Conservation (phyloP, 2,113 vertebrate genomes). For the Australoheros scitulus region DNA sequence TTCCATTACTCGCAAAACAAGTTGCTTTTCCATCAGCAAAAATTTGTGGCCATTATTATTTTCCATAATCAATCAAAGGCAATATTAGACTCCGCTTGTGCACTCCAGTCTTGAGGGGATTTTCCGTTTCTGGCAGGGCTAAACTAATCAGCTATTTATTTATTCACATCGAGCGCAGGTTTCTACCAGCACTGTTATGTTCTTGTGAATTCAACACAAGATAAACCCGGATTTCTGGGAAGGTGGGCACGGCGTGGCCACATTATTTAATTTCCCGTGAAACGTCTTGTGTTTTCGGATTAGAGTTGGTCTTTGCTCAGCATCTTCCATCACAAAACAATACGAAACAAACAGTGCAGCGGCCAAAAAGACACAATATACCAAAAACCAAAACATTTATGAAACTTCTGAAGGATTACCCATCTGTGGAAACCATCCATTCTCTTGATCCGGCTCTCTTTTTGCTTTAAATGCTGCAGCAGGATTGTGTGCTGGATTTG, state of each 20-base stretch:
- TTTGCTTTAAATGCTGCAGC: conserved; percentile 12
- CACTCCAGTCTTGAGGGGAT: conserved; percentile 17
- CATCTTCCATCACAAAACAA: conserved; percentile 39
- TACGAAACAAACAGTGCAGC: conserved; percentile 30
- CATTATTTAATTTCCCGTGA: conserved; percentile 52
- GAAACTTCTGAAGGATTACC: conserved; percentile 35
- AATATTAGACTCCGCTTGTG: conserved; percentile 15
- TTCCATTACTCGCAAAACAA: conserved; percentile 7
- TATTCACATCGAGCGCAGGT: conserved; percentile 38
- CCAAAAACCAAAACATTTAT: conserved; percentile 34
- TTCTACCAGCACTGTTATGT: conserved; percentile 29
- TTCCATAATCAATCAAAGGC: conserved; percentile 44
- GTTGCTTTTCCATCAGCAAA: conserved; percentile 22
- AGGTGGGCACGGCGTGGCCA: conserved; percentile 39
- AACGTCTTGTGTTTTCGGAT: conserved; percentile 55
- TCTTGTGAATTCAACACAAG: conserved; percentile 51
- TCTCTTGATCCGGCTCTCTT: conserved; percentile 15
- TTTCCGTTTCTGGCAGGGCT: conserved; percentile 39
- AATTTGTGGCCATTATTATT: conserved; percentile 15
- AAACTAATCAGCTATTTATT: conserved; percentile 59
- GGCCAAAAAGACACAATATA: conserved; percentile 37
- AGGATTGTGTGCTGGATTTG: conserved; percentile 50
- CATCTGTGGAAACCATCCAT: neutral
- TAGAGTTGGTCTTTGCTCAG: conserved; percentile 33
- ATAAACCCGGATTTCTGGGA: conserved; percentile 53